Base-by-base conservation (phyloP, 2,888 invertebrate genomes). In the Steromphala cineraria region DNA sequence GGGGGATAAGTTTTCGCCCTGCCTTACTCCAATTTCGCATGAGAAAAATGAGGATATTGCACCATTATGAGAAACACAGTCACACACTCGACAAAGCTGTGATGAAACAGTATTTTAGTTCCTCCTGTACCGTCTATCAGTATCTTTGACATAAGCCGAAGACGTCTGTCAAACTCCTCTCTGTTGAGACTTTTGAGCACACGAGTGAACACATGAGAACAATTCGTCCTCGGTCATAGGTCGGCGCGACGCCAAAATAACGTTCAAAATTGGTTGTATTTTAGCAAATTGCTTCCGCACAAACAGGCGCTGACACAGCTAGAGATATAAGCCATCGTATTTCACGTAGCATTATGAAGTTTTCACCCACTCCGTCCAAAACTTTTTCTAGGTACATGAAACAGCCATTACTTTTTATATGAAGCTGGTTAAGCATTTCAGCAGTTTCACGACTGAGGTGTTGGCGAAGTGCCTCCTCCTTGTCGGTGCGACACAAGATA, bases 41-140 rank as follows among this genome's bases (percentile, higher is more conserved):
- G n/a, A n/a, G n/a, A n/a, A n/a, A n/a, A n/a, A n/a, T n/a, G n/a
- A n/a, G n/a, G n/a, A n/a, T n/a, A n/a, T n/a, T n/a, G n/a, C n/a
- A n/a, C n/a, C n/a, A n/a, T n/a, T n/a, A n/a, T n/a, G n/a, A n/a
- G n/a, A n/a, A n/a, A n/a, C n/a, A n/a, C n/a, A n/a, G n/a, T n/a
- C n/a, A n/a, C n/a, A n/a, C 99, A 99, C 92, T 97, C 96, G 31
- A 98, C 97, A 93, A 98, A 98, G 83, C 98, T 98, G 92, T 97
- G 97, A 94, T 99, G 98, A 94, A 98, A 98, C 71, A 98, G 95
- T 77, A 96, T 95, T 82, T 89, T 90, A n/a, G 88, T 89, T 7
- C 87, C 89, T 75, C 88, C 97, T 95, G 89, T 96, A 95, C 92
- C 98, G 97, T 85, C 97, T 96, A 81, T 95, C 94, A 56, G 96